Evolutionary conservation across 2,888 invertebrate species (phyloP), one percentile per base, ranked within the genome.

Genomic region (Epinotia demarniana): DNA sequence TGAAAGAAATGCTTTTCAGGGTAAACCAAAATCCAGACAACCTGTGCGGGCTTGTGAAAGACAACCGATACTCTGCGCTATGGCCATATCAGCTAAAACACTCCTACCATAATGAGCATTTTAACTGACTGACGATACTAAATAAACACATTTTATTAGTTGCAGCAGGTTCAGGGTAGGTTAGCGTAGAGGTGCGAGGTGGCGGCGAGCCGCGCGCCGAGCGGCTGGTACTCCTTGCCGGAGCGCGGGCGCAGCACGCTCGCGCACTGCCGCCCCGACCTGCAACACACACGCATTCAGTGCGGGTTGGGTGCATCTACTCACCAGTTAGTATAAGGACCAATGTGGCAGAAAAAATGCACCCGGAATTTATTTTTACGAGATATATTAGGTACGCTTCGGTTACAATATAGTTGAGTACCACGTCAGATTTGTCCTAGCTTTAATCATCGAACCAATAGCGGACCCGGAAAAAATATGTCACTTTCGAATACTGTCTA

Each of bases 241-340:
- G 96, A 97, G 16, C 97, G 94, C n/a, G 97, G 97, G 81, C 97
- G 95, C 77, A 97, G 92, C 3, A 96, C 96, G 76, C 96, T 96
- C 66, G 88, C 91, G 16, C 76, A 76, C 83, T 88, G 90, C 9
- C 91, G 89, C 78, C 86, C 81, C 81, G 87, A 87, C 81, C 92
- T 91, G 84, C 27, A 23, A 46, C 57, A 75, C 62, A 75, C 4
- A 33, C 4, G 6, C 5, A 12, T 13, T 33, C 3, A 61, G 5
- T 16, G 16, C 16, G 16, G 13, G 23, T 9, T 58, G 60, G 27
- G 43, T 11, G 23, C 23, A 27, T 27, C 23, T 27, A 27, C 23
- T 27, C 23, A 27, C 23, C 23, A 27, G 23, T 27, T 27, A 27
- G 23, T 2, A 3, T 27, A 27, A 3, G 23, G 23, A 27, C 23